Evolutionary conservation across 2,888 invertebrate genomes (phyloP).

Genomic region (Philaethria dido): DNA sequence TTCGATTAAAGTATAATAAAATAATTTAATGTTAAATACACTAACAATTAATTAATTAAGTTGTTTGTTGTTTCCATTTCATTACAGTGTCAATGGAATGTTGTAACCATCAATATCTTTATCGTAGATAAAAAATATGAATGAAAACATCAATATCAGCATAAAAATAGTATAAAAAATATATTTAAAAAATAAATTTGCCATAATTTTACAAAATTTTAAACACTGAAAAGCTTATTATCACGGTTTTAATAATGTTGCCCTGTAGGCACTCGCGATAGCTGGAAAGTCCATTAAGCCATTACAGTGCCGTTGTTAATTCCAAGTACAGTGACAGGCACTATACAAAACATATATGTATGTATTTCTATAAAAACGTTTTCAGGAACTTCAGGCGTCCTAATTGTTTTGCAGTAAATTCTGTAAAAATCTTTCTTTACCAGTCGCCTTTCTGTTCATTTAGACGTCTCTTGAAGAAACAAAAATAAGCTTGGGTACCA

Average conservation of each 20-base stretch:
- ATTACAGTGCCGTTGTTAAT: slow-evolving; percentile 13
- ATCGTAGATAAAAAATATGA: not conserved
- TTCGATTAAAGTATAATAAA: not conserved
- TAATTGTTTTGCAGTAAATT: no score
- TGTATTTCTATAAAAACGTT: not conserved
- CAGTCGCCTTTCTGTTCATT: no score
- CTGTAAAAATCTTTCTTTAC: no score
- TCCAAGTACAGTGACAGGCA: slow-evolving; percentile 5
- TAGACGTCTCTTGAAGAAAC: no score
- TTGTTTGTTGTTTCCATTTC: not conserved
- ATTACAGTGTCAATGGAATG: no score
- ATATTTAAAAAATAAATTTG: not conserved
- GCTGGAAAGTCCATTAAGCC: slow-evolving; percentile 26
- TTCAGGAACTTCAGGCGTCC: no score
- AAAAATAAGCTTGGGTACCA: no score
- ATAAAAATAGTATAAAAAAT: not conserved
- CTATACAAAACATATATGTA: not conserved
- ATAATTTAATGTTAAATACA: not conserved
- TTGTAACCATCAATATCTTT: not conserved
- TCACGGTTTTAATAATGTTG: not conserved
- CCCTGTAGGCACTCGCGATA: not conserved
- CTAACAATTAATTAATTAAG: not conserved
- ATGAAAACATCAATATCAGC: not conserved
- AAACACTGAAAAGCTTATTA: slow-evolving; percentile 11
- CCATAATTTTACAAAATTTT: slow-evolving; percentile 9